These are phyloP conservation scores for Sycophila sp. DNA, from an alignment of 1,140 invertebrate genomes.

Conservation along the genomic window DNA sequence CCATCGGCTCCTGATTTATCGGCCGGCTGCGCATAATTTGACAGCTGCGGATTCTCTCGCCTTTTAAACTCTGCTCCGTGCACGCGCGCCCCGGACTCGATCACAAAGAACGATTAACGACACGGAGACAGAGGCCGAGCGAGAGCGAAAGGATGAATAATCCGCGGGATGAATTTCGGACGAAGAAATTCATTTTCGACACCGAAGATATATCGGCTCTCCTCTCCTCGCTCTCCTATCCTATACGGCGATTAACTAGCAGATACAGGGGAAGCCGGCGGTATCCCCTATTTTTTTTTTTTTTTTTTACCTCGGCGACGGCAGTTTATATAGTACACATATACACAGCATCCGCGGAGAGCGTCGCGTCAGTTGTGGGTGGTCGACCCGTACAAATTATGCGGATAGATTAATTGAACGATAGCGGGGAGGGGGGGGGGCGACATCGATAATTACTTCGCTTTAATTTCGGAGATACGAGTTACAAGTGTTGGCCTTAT, in stretches of 20 bases:
- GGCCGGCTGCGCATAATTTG: conserved; percentile 1
- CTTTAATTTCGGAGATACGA: background rate
- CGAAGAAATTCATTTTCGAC: conserved; percentile 35
- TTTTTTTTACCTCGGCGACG: no score
- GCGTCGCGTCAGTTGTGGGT: conserved; percentile 4
- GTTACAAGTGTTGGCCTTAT: no score
- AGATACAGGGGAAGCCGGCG: background rate
- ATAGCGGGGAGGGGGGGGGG: background rate
- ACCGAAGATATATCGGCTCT: background rate
- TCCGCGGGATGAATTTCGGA: background rate
- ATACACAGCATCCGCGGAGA: background rate
- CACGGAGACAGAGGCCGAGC: background rate
- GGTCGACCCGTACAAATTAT: conserved; percentile 25
- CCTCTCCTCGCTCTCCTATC: background rate
- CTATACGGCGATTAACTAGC: background rate
- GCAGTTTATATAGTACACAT: background rate
- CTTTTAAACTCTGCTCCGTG: background rate
- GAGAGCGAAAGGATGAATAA: conserved; percentile 11
- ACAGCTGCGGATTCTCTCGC: conserved; percentile 13
- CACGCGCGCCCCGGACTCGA: background rate
- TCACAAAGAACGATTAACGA: conserved; percentile 12
- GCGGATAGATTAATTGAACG: conserved; percentile 30
- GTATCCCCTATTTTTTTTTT: no score
- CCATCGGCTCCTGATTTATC: conserved; percentile 28
- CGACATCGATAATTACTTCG: background rate